Conservation (phyloP, 2,797 vertebrate genomes). For the Ctenopoma kingsleyae region DNA sequence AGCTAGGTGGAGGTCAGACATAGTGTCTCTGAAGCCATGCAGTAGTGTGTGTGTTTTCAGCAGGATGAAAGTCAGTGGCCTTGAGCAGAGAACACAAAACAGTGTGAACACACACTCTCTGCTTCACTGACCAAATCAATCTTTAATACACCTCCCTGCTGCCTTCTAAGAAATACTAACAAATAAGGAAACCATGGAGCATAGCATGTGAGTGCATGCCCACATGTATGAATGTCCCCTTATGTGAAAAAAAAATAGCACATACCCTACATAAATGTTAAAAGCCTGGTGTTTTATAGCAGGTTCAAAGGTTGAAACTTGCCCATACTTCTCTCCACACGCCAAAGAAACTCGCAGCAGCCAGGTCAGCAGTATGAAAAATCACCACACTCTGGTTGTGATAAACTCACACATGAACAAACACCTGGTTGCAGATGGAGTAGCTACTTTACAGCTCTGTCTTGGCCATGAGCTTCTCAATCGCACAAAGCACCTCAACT, state of each 20-base stretch:
- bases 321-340: not conserved
- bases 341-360: conserved; percentile 29
- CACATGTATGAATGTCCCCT: not conserved
- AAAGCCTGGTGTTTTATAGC: conserved; percentile 20
- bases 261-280: conserved; percentile 45
- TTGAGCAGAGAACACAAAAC: conserved; percentile 57
- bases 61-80: conserved; percentile 59
- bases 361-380: conserved; percentile 42
- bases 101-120: conserved; percentile 55
- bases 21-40: conserved; percentile 67
- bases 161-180: conserved; percentile 44
- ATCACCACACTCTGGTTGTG: conserved; percentile 28
- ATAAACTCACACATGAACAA: conserved; percentile 29
- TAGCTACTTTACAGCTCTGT: conserved; percentile 14
- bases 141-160: conserved; percentile 58
- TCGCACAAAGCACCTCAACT: conserved; percentile 49
- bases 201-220: not conserved
- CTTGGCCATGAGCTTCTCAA: conserved; percentile 21
- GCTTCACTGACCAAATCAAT: conserved; percentile 74
- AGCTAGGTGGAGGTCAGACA: conserved; percentile 64
- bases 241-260: conserved; percentile 37
- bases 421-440: conserved; percentile 43
- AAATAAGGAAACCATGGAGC: conserved; percentile 27
- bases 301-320: conserved; percentile 29
- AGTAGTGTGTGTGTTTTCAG: conserved; percentile 54